Evolutionary conservation across 2,113 vertebrate species (phyloP).

Genomic region (Chionomys nivalis): DNA sequence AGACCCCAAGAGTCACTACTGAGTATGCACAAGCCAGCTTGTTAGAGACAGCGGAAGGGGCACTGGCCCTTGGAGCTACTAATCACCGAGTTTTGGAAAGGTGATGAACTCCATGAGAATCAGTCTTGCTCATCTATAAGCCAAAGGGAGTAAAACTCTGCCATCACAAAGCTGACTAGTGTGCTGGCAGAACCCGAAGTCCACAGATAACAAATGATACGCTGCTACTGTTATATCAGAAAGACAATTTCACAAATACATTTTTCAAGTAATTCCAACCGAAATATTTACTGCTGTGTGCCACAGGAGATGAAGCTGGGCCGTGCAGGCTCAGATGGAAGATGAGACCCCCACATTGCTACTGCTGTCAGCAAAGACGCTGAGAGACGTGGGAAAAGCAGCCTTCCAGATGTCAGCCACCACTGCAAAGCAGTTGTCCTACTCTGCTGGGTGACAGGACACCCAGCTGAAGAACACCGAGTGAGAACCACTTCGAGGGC

Average conservation of each 20-base stretch:
- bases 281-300: not conserved
- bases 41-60: not conserved
- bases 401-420: not conserved
- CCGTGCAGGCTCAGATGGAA: not conserved
- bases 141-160: slow-evolving; percentile 20
- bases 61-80: not conserved
- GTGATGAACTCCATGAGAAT: not conserved
- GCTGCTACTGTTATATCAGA: not conserved
- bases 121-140: slow-evolving; percentile 40
- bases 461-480: not conserved
- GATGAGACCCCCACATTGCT: not conserved
- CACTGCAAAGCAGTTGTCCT: not conserved
- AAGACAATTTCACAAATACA: not conserved
- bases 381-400: not conserved
- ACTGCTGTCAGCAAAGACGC: not conserved
- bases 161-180: slow-evolving; percentile 19
- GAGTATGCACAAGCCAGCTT: not conserved
- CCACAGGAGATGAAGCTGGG: not conserved
- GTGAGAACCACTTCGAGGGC: not conserved
- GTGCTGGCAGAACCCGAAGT: not conserved
- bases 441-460: not conserved
- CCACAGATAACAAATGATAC: not conserved
- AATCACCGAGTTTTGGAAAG: not conserved
- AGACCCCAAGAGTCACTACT: not conserved
- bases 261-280: slow-evolving; percentile 31